Evolutionary conservation across 2,113 vertebrate genomes (phyloP), one percentile per base, ranked within the genome.

Genomic region (Campylomormyrus tamandua): DNA sequence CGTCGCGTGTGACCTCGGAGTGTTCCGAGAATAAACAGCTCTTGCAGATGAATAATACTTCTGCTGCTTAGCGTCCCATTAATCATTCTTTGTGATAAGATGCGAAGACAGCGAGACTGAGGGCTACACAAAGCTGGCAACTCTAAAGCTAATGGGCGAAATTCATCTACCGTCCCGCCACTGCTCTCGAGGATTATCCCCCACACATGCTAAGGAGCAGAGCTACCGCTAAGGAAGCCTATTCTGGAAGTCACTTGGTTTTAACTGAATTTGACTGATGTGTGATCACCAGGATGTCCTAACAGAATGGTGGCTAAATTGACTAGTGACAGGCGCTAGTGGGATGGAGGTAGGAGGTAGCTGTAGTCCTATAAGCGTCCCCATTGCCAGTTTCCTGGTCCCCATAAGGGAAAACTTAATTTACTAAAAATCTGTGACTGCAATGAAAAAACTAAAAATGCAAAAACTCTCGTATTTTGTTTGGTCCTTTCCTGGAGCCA

Each of bases 191-290:
- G 56, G 45, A 66, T 87, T 87, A 90, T 87, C 53, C 58, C 19
- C 13, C 83, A 87, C n/a, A 49, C 9, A 87, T 13, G 83, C 56
- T 70, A 87, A 74, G 35, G 17, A 50, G 27, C 58, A n/a, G 58
- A 39, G 58, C 49, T 70, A 8, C 52, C n/a, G 19, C 66, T 74
- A 90, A 87, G 70, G 70, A 74, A 56, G 83, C 85, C 27, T 35
- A 39, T 90, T 90, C 42, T 7, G 62, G 53, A 45, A 31, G 45
- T 27, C 24, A 56, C 48, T 86, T 13, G 1, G 17, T 87, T 90
- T 90, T 83, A 90, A 87, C 66, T 90, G 89, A 90, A 53, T 56
- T 90, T 90, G 89, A 24, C 48, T 10, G 42, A 49, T 45, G 39
- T 6, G 8, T 90, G 85, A 90, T 90, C 62, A 9, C n/a, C 45